Base-by-base conservation (phyloP, 2,888 invertebrate species). In the Mylabris sibirica region DNA sequence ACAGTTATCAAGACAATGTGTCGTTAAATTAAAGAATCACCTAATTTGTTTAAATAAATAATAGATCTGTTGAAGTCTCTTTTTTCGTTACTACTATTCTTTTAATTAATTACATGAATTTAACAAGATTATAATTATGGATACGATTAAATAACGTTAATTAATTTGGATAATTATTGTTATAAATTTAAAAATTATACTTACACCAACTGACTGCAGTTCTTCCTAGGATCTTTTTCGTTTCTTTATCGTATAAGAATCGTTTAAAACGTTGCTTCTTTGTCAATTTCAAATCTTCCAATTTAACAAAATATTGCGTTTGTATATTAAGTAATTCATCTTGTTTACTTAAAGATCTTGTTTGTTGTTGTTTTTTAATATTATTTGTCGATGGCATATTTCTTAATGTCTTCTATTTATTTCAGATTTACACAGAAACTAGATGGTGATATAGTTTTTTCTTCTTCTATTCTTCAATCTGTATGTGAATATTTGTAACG, bases 121-220 rank as follows among this genome's bases (percentile, higher is more conserved):
- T n/a, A 30, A 30, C 30, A 30, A 30, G 30, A 30, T 30, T 30
- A 30, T 30, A 30, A 30, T 30, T 30, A 8, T 30, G 3, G 30
- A 30, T 38, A 5, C 3, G 4, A 24, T 59, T 17, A 4, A 59
- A 22, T 60, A 34, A n/a, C 5, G 0, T 17, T 22, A 30, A 24
- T 22, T 11, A 9, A 24, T n/a, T 24, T 30, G 9, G 9, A n/a
- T 24, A 9, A n/a, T 11, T 57, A 3, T 57, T 57, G 30, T 30
- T 30, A 5, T 4, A 30, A 30, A 30, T 57, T 57, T 57, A 6
- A n/a, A n/a, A n/a, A 24, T 57, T 38, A 8, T 44, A 91, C 94
- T 93, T 85, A 95, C 95, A 91, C 96, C 96, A 96, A 84, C 93
- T 94, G 11, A 89, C 85, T 20, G 88, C 91, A 8, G 92, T 93